phyloP scores from a whole-genome alignment of 2,888 invertebrate genomes.

The Monochamus alternatus region DNA sequence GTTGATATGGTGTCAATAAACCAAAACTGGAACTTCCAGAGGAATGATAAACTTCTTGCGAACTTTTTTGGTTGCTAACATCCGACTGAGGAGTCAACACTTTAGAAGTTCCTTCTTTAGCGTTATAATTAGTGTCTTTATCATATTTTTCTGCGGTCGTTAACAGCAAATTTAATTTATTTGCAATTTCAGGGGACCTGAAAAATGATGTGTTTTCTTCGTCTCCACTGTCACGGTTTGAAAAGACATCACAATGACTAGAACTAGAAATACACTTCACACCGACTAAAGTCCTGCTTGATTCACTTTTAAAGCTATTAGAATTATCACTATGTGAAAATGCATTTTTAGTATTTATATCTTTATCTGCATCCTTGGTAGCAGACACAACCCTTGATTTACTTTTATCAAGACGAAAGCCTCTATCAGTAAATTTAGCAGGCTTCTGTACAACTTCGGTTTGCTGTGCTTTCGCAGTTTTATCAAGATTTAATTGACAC shows the following conservation, averaged over 20 bases:
- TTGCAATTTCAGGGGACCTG: conserved; percentile 19
- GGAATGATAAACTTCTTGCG: conserved; percentile 18
- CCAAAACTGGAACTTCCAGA: conserved; percentile 43
- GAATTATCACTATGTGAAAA: not conserved
- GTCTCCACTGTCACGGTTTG: conserved; percentile 5
- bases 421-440: not conserved
- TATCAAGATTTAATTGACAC: not conserved
- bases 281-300: not conserved
- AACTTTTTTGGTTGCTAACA: conserved; percentile 12
- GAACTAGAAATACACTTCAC: conserved; percentile 7
- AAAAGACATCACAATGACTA: not conserved
- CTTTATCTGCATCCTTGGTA: not conserved
- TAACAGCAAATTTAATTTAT: conserved; percentile 24
- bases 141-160: conserved; percentile 61
- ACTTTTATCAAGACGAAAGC: no score
- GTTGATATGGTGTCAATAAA: conserved; percentile 51
- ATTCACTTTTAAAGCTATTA: not conserved
- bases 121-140: conserved; percentile 55
- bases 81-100: conserved; percentile 41
- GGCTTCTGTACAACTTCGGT: not conserved
- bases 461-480: not conserved
- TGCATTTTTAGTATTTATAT: not conserved
- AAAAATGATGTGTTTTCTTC: conserved; percentile 42
- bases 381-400: not conserved
- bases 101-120: conserved; percentile 61